These are phyloP conservation scores for Drosophila parvula DNA, from an alignment of 1,140 invertebrate species.

Conservation along the genomic window DNA sequence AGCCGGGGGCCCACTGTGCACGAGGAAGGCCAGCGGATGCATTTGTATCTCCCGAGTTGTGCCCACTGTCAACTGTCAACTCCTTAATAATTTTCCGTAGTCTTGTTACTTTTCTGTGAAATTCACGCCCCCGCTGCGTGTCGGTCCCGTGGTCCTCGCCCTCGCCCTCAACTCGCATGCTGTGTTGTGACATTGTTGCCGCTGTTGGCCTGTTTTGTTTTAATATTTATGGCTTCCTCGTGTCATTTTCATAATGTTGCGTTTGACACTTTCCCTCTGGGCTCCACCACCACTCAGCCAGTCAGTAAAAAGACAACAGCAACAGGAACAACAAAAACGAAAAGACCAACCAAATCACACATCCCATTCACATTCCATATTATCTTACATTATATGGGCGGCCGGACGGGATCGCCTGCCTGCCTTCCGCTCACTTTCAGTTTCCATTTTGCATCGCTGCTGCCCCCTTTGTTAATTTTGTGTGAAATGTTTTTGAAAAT, in stretches of 20 bases:
- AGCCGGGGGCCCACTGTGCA: conserved; percentile 46
- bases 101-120: conserved; percentile 41
- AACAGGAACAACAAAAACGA: neutral
- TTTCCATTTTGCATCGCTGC: conserved; percentile 26
- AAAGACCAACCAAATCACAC: conserved; percentile 37
- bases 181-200: conserved; percentile 78
- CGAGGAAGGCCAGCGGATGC: conserved; percentile 54
- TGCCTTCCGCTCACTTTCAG: conserved; percentile 36
- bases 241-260: conserved; percentile 83
- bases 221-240: conserved; percentile 83
- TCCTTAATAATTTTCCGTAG: conserved; percentile 70
- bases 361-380: conserved; percentile 52
- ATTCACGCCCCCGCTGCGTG: conserved; percentile 55
- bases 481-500: conserved; percentile 62
- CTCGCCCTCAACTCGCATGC: conserved; percentile 16
- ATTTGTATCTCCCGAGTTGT: conserved; percentile 72
- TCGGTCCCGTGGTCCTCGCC: neutral
- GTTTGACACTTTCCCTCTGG: conserved; percentile 80
- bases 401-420: conserved; percentile 28
- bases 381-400: conserved; percentile 73
- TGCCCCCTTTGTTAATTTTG: conserved; percentile 45
- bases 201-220: conserved; percentile 59
- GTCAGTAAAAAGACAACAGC: conserved; percentile 1
- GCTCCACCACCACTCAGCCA: conserved; percentile 37
- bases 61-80: conserved; percentile 65